phyloP scores from a whole-genome alignment of 2,797 vertebrate genomes.

The Catostomus latipinnis region DNA sequence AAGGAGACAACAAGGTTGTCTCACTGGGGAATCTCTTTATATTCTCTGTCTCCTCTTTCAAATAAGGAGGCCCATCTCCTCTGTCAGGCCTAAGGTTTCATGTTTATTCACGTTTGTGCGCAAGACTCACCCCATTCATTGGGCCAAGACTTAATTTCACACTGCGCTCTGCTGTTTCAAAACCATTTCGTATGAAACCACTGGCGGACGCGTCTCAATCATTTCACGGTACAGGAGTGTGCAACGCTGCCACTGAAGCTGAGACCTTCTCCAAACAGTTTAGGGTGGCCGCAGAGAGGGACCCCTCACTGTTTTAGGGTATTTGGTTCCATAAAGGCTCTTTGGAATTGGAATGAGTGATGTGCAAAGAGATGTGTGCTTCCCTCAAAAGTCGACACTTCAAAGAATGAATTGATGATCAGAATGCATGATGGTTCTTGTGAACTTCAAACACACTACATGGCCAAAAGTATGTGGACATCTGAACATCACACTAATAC shows the following conservation, averaged over 20 bases:
- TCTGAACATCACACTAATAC: no score
- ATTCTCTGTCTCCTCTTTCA: slow-evolving; percentile 13
- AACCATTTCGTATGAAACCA: slow-evolving; percentile 60
- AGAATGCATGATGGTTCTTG: slow-evolving; percentile 10
- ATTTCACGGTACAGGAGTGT: slow-evolving; percentile 66
- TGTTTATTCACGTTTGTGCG: slow-evolving; percentile 64
- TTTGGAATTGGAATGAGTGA: slow-evolving; percentile 40
- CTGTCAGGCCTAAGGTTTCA: slow-evolving; percentile 45
- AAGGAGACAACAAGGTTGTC: slow-evolving; percentile 73
- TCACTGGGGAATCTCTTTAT: slow-evolving; percentile 38
- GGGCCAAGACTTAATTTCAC: slow-evolving; percentile 65
- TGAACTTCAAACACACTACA: not conserved
- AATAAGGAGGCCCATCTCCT: slow-evolving; percentile 20
- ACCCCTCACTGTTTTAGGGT: slow-evolving; percentile 29
- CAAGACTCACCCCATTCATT: slow-evolving; percentile 50
- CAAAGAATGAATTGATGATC: slow-evolving; percentile 24
- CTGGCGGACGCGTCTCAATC: slow-evolving; percentile 57
- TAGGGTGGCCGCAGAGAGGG: slow-evolving; percentile 50
- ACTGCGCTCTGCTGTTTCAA: slow-evolving; percentile 62
- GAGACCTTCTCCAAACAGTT: slow-evolving; percentile 60
- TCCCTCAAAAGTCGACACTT: not conserved
- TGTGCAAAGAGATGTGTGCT: slow-evolving; percentile 5
- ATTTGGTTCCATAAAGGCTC: slow-evolving; percentile 33
- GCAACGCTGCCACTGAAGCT: slow-evolving; percentile 51
- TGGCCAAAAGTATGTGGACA: no score